These are phyloP conservation scores for Chlamydotis undulata DNA, from an alignment of 2,113 vertebrate genomes.

Conservation along the genomic window DNA sequence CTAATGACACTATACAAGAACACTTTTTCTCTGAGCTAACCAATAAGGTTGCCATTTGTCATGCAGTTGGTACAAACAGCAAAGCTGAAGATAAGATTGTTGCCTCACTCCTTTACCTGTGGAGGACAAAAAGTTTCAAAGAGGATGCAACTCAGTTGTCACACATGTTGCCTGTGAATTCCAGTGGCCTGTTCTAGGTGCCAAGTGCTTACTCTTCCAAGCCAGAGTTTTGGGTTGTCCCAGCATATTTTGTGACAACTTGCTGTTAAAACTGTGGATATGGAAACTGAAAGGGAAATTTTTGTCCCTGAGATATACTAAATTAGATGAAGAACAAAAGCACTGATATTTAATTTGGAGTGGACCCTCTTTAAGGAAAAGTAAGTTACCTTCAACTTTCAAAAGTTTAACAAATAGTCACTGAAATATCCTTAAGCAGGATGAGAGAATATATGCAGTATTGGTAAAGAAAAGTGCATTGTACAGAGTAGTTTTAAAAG, in stretches of 20 bases:
- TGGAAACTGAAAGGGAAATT: background rate
- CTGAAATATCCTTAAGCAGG: background rate
- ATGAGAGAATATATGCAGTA: background rate
- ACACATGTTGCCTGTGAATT: background rate
- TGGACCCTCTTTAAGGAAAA: conserved; percentile 18
- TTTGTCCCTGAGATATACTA: conserved; percentile 38
- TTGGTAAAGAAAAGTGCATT: conserved; percentile 1
- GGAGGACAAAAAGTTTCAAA: background rate
- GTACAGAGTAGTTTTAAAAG: background rate
- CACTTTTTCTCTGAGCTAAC: background rate
- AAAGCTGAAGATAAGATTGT: background rate
- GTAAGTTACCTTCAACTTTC: background rate
- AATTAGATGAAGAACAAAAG: conserved; percentile 16
- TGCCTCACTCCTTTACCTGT: background rate
- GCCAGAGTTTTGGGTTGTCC: background rate
- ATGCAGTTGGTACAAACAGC: background rate
- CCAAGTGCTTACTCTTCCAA: background rate
- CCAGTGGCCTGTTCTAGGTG: background rate
- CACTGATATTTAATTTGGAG: background rate
- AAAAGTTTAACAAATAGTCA: background rate
- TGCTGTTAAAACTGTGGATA: background rate
- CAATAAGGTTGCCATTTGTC: background rate
- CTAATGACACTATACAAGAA: background rate
- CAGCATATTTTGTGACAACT: background rate
- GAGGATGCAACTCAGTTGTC: background rate